A percentile compares a stretch with the other conserved stretches of the same genome.
phyloP scores from a whole-genome alignment of 1,140 invertebrate species.

The Drosophila guanche region DNA sequence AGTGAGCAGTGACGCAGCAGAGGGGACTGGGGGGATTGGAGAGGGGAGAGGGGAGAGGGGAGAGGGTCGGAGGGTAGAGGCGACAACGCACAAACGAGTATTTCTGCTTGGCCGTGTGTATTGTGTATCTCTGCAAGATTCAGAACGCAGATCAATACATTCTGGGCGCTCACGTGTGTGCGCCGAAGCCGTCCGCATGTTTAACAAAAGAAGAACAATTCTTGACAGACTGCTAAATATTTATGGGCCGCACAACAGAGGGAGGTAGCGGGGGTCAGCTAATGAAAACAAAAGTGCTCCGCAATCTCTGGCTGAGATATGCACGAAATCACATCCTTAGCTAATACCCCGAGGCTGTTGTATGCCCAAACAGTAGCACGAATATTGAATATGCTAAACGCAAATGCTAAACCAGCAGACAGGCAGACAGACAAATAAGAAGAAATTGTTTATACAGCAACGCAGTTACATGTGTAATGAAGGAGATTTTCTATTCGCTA shows the following conservation, averaged over 20 bases:
- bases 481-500: neutral
- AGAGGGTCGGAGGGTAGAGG: neutral
- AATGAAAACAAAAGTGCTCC: conserved; percentile 72
- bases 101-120: conserved; percentile 72
- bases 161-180: conserved; percentile 71
- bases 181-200: conserved; percentile 40
- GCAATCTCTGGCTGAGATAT: conserved; percentile 8
- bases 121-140: conserved; percentile 60
- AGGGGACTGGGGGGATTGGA: too few relatives aligned
- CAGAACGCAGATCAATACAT: conserved; percentile 75
- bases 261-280: conserved; percentile 22
- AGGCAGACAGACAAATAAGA: conserved; percentile 34
- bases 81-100: conserved; percentile 72
- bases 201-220: conserved; percentile 47
- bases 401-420: conserved; percentile 64
- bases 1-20: too few relatives aligned
- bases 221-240: conserved; percentile 68
- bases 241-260: conserved; percentile 48
- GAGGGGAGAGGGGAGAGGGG: too few relatives aligned
- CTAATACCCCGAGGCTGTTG: conserved; percentile 49
- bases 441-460: conserved; percentile 53
- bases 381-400: conserved; percentile 46
- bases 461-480: conserved; percentile 78
- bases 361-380: conserved; percentile 45
- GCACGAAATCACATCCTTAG: conserved; percentile 31